Base-by-base conservation (phyloP, 2,888 invertebrate species). In the Tiphia femorata region DNA sequence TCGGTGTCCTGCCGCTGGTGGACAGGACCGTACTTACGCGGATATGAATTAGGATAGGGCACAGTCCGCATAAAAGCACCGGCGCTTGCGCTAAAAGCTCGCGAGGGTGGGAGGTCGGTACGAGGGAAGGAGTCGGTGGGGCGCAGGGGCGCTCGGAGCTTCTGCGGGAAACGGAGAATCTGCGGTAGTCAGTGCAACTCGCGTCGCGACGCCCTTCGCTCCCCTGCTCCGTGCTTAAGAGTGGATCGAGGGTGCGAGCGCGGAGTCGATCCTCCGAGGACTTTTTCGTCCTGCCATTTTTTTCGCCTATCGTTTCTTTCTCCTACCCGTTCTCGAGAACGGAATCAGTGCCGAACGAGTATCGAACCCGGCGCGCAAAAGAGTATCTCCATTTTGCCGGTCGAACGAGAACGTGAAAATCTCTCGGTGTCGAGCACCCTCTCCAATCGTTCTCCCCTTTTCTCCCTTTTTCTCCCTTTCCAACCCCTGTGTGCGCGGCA, bases 101-200 rank as follows among this genome's bases (percentile, higher is more conserved):
- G 62, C 63, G 43, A 53, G 48, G 58, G 69, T n/a, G n/a, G 66
- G 25, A 50, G 49, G 27, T 49, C 8, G 44, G 21, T 27, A 35
- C n/a, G 21, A 20, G 30, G 17, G 51, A 57, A 68, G 59, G 53
- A 57, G 44, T 35, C 59, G 44, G 64, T 50, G 29, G 59, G 64
- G 52, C 66, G 66, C 63, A 70, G 66, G 50, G 54, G 60, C 40
- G 53, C 53, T 64, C 54, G 67, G 61, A 68, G 68, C 70, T 70
- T 68, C 72, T 72, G 72, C 70, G 73, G 76, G 73, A 68, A 69
- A 70, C 75, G 67, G 70, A 73, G 72, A 69, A 73, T 76, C 68
- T 63, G 68, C 69, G 73, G 62, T 70, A 74, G 75, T 78, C 79
- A 81, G 81, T 81, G 70, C 73, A 68, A 73, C 69, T 73, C 80